Base-by-base conservation (phyloP, 2,888 invertebrate genomes). In the Noctua comes region DNA sequence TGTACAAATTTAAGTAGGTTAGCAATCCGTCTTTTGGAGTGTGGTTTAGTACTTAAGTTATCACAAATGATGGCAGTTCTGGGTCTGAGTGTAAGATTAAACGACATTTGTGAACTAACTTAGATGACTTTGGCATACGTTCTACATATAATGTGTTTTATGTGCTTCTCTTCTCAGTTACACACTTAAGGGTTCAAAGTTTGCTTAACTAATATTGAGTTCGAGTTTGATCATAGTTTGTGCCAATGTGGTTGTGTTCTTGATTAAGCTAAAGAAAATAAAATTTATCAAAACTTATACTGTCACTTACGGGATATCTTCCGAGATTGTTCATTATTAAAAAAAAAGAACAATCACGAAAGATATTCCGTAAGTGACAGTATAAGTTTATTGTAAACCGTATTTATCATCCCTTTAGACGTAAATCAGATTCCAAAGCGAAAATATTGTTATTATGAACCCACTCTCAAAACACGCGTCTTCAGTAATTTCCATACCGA, bases 61-160 rank as follows among this genome's bases (percentile, higher is more conserved):
- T 83, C 83, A 88, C 43, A 81, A 43, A 43, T 90, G 88, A 84
- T n/a, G 18, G 84, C 86, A 88, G 89, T 90, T 90, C 70, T 82
- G 79, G 88, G 88, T 88, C 86, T 84, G 27, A 82, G 81, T 86
- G 16, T 40, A 40, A 40, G 40, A n/a, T 65, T n/a, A 16, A n/a
- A 13, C 2, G 24, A 13, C 65, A 40, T 40, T 40, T 16, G 40
- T 7, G n/a, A 40, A 40, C 13, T 40, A 65, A 40, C 40, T 40
- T 18, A 43, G 11, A 65, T 24, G 64, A 40, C 21, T 24, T 6
- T 62, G 24, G 62, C 62, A 31, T n/a, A 51, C 40, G 73, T 57
- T 48, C 13, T 11, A 43, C 16, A 31, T 16, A 40, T 21, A 31
- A 68, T 40, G 18, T 59, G 48, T 43, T 68, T 11, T 43, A 59